These are phyloP conservation scores for Halcyon malimbica DNA, from an alignment of 2,113 vertebrate species.

Conservation along the genomic window DNA sequence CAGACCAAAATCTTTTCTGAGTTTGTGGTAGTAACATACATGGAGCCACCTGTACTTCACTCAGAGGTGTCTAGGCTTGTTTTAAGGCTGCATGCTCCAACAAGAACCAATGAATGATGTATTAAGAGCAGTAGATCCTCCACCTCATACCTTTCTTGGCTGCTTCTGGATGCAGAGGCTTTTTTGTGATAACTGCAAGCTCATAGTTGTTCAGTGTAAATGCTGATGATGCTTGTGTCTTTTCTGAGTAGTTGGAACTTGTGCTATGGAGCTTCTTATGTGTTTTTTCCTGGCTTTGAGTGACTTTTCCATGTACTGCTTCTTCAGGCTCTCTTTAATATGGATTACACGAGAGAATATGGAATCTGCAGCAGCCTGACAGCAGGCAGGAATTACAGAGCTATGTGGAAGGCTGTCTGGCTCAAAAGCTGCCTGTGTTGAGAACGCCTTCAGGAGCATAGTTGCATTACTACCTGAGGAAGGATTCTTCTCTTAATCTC, in stretches of 20 bases:
- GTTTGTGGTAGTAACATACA: rapidly evolving
- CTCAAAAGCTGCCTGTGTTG: background rate
- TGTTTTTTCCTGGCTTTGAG: background rate
- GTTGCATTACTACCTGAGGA: background rate
- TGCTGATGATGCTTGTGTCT: background rate
- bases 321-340: background rate
- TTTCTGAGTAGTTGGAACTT: background rate
- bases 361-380: background rate
- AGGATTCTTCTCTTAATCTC: background rate
- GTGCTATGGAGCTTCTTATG: background rate
- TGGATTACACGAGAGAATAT: background rate
- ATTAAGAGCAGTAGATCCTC: background rate
- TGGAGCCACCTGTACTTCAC: background rate
- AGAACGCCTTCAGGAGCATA: background rate
- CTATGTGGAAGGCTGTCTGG: background rate
- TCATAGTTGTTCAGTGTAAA: background rate
- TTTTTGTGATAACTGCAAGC: background rate
- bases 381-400: background rate
- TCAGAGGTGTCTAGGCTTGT: background rate
- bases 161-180: background rate
- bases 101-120: background rate
- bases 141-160: background rate
- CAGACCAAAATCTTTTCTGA: background rate
- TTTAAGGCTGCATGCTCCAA: background rate
- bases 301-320: background rate